Conservation (phyloP, 2,113 vertebrate species). For the Clarias magur region DNA sequence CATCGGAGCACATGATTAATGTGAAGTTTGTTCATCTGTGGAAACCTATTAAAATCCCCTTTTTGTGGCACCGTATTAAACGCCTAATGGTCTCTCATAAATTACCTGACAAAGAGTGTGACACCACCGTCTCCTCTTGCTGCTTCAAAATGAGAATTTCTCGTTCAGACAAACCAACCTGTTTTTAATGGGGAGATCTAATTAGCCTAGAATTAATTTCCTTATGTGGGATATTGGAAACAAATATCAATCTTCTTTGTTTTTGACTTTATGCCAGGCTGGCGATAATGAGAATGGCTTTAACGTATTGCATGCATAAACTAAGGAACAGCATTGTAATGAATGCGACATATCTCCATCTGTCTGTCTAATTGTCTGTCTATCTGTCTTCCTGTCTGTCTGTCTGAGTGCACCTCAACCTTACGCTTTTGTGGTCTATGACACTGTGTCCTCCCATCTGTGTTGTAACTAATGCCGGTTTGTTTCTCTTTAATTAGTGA, state of each 20-base stretch:
- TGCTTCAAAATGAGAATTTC: constrained; percentile 66
- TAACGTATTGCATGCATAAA: constrained; percentile 44
- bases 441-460: constrained; percentile 52
- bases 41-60: constrained; percentile 67
- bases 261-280: constrained; percentile 58
- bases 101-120: constrained; percentile 75
- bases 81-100: constrained; percentile 72
- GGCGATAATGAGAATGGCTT: constrained; percentile 41
- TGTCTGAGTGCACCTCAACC: neutral
- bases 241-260: constrained; percentile 62
- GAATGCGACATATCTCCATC: constrained; percentile 25
- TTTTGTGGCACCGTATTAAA: constrained; percentile 67
- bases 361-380: neutral
- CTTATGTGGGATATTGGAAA: constrained; percentile 69
- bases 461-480: constrained; percentile 57
- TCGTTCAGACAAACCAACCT: constrained; percentile 67
- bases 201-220: constrained; percentile 72
- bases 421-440: constrained; percentile 13
- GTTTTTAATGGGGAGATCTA: constrained; percentile 63
- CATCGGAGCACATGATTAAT: constrained; percentile 69
- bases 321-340: constrained; percentile 30
- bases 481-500: constrained; percentile 64
- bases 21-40: constrained; percentile 70
- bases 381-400: neutral
- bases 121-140: constrained; percentile 60